Base-by-base conservation (phyloP, 2,113 vertebrate genomes). In the Galemys pyrenaicus region DNA sequence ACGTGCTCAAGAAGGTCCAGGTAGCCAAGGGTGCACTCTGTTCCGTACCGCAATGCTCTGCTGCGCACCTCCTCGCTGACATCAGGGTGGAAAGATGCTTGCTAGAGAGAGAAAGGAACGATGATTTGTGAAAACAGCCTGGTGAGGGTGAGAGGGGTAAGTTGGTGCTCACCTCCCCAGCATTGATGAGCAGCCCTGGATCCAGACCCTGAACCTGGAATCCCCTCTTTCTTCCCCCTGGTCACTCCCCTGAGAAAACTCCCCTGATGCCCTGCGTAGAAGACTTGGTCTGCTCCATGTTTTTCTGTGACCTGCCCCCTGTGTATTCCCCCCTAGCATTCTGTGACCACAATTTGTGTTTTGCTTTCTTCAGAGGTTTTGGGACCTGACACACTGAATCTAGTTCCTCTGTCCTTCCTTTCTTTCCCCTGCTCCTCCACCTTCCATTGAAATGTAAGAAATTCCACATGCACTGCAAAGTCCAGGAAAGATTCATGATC, bases 1-100 rank as follows among this genome's bases (percentile, higher is more conserved):
- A 99, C 99, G 0, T 99, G 99, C 94, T 99, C 99, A 90, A 99
- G 98, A 93, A 99, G 99, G 71, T 98, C 99, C 96, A 99, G 46
- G 97, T 99, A 99, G 71, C 99, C 98, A 5, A 98, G 96, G n/a
- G 99, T 99, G 96, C 99, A 99, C 97, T 99, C 99, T 0, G 98
- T 98, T 49, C 99, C 99, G 0, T 99, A 99, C 89, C 98, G 98
- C 96, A 99, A 97, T 1, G 99, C 99, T 96, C 99, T 98, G 73
- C 91, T 97, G 75, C 98, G 98, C 60, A 99, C 98, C 16, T 99
- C 99, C 28, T 99, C 98, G 0, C 97, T 96, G 96, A 99, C 99
- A 1, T 99, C 99, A 5, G 98, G 98, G 95, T 99, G 99, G 92
- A 98, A 98, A 0, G 99, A 99, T 9, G 99, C 99, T 99, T 99